Evolutionary conservation across 2,888 invertebrate species (phyloP).

Genomic region (Hemithea aestivaria): DNA sequence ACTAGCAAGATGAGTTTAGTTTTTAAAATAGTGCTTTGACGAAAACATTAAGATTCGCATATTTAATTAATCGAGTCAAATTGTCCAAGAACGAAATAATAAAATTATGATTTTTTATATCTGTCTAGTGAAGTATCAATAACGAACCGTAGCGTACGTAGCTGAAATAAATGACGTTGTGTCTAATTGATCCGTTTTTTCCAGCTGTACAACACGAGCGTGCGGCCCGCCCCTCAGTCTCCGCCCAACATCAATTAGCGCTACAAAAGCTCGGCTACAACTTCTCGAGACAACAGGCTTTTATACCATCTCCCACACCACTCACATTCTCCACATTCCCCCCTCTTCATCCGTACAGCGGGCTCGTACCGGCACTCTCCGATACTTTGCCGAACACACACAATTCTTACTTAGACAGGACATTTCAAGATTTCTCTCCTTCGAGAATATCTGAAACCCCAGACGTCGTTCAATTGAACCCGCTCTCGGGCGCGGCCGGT

Average conservation of each 20-base stretch:
- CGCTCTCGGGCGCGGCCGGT: slow-evolving; percentile 45
- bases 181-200: too few relatives aligned
- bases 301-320: slow-evolving; percentile 42
- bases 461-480: slow-evolving; percentile 35
- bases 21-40: too few relatives aligned
- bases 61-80: too few relatives aligned
- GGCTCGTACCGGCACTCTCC: slow-evolving; percentile 40
- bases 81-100: too few relatives aligned
- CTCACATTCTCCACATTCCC: slow-evolving; percentile 49
- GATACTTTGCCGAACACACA: slow-evolving; percentile 37
- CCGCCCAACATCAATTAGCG: slow-evolving; percentile 62
- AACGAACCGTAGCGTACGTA: too few relatives aligned
- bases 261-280: slow-evolving; percentile 69
- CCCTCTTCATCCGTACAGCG: slow-evolving; percentile 45
- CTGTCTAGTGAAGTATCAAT: too few relatives aligned
- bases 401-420: slow-evolving; percentile 46
- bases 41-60: too few relatives aligned
- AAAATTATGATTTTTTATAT: too few relatives aligned
- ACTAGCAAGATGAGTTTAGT: too few relatives aligned
- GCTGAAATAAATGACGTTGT: too few relatives aligned
- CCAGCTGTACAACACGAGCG: slow-evolving; percentile 95
- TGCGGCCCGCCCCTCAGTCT: slow-evolving; percentile 82
- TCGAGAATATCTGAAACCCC: slow-evolving; percentile 46
- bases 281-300: slow-evolving; percentile 50
- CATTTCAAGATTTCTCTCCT: slow-evolving; percentile 50